Evolutionary conservation across 2,113 vertebrate genomes (phyloP), one percentile per base, ranked within the genome.

Genomic region (Eidolon helvum): DNA sequence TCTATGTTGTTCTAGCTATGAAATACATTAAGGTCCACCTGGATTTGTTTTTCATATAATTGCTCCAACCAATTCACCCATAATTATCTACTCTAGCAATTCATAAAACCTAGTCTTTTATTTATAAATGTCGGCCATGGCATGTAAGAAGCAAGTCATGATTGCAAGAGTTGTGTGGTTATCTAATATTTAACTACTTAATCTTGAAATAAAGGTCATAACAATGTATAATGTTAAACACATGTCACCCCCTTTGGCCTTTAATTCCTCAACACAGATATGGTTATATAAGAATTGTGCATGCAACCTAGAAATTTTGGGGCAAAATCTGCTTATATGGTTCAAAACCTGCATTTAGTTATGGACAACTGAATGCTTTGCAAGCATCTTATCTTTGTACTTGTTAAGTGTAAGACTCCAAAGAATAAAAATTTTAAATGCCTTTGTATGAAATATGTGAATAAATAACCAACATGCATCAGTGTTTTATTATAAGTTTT

Each of bases 101-200:
- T 88, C 48, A 68, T 9, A 28, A 90, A 95, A 68, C 48, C 45
- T 16, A 63, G 33, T 79, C 61, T 94, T 95, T 91, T 93, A 84
- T 95, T 96, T 97, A 93, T 91, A 93, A 96, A 74, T 94, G 61
- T 83, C 94, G 79, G 79, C 71, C 74, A 57, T 91, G 78, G 38
- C 74, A 82, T 68, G 83, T 78, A 69, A 88, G 35, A 83, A 90
- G 69, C 43, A 48, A 68, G 38, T 79, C 89, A 82, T 57, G 59
- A 95, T 75, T 26, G 55, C 72, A 93, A 85, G 84, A 89, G 69
- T 72, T 78, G 7, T 93, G 68, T 72, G 71, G 40, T 33, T 89
- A 80, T 88, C 77, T 93, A 80, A 93, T 65, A 50, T 63, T 95
- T 93, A 93, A 91, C 93, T 94, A 91, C 10, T 84, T 78, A 72